Base-by-base conservation (phyloP, 2,888 invertebrate species). In the Lycia hirtaria region DNA sequence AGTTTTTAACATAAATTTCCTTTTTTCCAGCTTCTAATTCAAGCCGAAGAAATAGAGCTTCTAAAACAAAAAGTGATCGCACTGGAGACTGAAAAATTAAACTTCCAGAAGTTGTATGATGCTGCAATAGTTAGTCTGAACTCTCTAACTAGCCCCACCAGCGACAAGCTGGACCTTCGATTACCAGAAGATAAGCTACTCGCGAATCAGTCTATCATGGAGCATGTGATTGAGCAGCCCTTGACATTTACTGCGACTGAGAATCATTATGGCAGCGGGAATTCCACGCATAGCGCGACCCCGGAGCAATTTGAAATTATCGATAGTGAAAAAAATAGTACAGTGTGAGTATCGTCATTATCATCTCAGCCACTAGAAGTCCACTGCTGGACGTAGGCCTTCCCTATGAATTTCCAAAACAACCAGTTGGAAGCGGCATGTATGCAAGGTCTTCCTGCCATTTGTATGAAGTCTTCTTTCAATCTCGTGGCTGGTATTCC, bases 231-330 rank as follows among this genome's bases (percentile, higher is more conserved):
- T 20, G 83, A 85, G 0, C 83, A 78, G 40, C 92, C 91, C 0
- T 65, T 92, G 20, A 87, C 92, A 7, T 85, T 79, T 68, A 88
- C 83, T 1, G 92, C 92, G 0, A 71, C 84, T 2, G 92, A 92
- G 58, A 92, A 92, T 64, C 91, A 92, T 64, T 92, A 93, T 61
- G 91, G 92, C 10, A 92, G 92, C 72, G 85, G 85, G 0, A 77
- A 90, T 56, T 92, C 93, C 0, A 92, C 92, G 0, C 90, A 93
- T 45, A 93, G 94, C 69, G 92, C 88, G 0, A 93, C 94, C 0
- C 94, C 94, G 0, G 94, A 94, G 66, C 93, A 93, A 71, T 94
- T 94, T 80, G 94, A 94, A 80, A 93, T 94, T 69, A 93, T 94
- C 64, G 93, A 93, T 48, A 93, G 83, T 69, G 92, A 92, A 52